Conservation (phyloP, 2,113 vertebrate genomes). For the Sakesphorus luctuosus region DNA sequence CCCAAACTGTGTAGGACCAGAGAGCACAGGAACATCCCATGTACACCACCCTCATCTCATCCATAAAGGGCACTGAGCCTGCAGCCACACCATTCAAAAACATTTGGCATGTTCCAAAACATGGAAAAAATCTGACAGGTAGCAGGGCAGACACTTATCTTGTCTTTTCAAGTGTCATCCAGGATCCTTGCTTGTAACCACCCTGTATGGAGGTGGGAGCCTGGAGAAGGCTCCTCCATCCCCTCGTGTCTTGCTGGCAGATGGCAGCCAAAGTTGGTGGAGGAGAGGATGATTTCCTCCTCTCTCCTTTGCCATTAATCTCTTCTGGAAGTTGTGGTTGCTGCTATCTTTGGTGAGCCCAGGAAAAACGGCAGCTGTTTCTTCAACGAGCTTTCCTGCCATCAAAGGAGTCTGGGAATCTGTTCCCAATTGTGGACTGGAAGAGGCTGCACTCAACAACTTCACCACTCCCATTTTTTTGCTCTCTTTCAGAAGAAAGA, state of each 20-base stretch:
- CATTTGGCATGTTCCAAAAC: background rate
- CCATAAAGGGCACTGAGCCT: rapidly evolving
- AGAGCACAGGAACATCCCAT: background rate
- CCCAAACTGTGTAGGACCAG: background rate
- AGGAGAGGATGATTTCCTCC: background rate
- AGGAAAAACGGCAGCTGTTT: constrained; percentile 14
- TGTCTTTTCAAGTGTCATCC: background rate
- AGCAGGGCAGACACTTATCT: background rate
- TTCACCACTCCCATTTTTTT: background rate
- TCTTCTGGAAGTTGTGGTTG: constrained; percentile 35
- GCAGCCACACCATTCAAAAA: background rate
- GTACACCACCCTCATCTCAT: rapidly evolving
- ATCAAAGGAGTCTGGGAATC: constrained; percentile 30
- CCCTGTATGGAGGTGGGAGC: rapidly evolving
- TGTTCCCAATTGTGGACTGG: constrained; percentile 48
- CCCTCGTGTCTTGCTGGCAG: background rate
- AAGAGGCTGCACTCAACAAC: constrained; percentile 8
- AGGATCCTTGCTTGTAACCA: background rate
- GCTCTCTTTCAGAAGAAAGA: background rate
- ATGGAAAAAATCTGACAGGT: no score
- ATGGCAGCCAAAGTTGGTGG: background rate
- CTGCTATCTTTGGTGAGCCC: constrained; percentile 25
- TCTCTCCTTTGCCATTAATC: background rate
- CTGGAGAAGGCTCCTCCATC: background rate
- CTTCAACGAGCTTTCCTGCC: background rate